Evolutionary conservation across 2,888 invertebrate genomes (phyloP).

Genomic region (Exephanes ischioxanthus): DNA sequence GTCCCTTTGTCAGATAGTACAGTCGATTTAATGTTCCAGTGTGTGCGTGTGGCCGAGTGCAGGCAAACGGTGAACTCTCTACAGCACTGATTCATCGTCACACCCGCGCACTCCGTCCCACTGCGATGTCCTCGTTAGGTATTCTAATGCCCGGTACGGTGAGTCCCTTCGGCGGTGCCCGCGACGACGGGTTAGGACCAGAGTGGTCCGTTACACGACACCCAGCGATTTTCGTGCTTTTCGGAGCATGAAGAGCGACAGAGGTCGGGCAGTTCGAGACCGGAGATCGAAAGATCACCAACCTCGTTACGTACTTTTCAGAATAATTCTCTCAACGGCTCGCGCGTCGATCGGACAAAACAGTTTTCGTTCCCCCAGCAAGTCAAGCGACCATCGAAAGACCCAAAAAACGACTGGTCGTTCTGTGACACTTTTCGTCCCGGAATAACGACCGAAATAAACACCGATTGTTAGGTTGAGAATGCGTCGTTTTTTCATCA

Average conservation of each 20-base stretch:
- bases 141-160: slow-evolving; percentile 80
- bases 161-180: slow-evolving; percentile 46
- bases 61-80: slow-evolving; percentile 74
- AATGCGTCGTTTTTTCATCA: no score
- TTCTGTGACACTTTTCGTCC: no score
- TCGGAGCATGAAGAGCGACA: slow-evolving; percentile 70
- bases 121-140: slow-evolving; percentile 84
- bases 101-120: slow-evolving; percentile 83
- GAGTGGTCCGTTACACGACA: slow-evolving; percentile 59
- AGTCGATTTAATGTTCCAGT: slow-evolving; percentile 82
- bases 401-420: no score
- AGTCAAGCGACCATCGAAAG: no score
- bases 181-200: slow-evolving; percentile 41
- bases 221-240: slow-evolving; percentile 71
- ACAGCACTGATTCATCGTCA: slow-evolving; percentile 84
- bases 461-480: no score
- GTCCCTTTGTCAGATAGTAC: slow-evolving; percentile 74
- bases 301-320: slow-evolving; percentile 30
- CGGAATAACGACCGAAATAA: no score
- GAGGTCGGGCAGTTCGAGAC: slow-evolving; percentile 56
- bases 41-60: slow-evolving; percentile 43
- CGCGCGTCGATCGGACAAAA: background rate
- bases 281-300: slow-evolving; percentile 18
- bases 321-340: slow-evolving; percentile 6
- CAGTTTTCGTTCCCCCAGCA: background rate